phyloP scores from a whole-genome alignment of 1,140 invertebrate species.

The Calephelis virginiensis region DNA sequence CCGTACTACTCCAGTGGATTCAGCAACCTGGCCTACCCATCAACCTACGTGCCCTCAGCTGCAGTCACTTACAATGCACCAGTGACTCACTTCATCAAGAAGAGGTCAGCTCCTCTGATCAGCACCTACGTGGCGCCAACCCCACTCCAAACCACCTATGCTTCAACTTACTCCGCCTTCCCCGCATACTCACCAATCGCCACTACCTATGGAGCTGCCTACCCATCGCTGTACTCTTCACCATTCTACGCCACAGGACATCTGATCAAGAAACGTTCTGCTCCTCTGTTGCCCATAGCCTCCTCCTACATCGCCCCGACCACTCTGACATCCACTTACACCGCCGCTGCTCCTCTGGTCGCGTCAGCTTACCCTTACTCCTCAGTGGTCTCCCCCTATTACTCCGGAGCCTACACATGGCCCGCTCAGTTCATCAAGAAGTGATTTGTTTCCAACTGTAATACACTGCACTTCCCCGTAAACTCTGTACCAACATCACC shows the following conservation, averaged over 20 bases:
- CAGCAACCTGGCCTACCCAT: slow-evolving; percentile 14
- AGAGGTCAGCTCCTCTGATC: slow-evolving; percentile 40
- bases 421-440: slow-evolving; percentile 54
- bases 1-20: slow-evolving; percentile 12
- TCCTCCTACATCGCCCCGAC: not conserved
- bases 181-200: slow-evolving; percentile 38
- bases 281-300: too few relatives aligned
- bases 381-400: slow-evolving; percentile 25
- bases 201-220: slow-evolving; percentile 3
- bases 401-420: slow-evolving; percentile 27
- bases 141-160: slow-evolving; percentile 23
- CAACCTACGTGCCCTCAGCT: slow-evolving; percentile 30
- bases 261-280: slow-evolving; percentile 37
- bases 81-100: slow-evolving; percentile 55
- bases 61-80: slow-evolving; percentile 36
- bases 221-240: slow-evolving; percentile 27
- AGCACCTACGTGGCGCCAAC: slow-evolving; percentile 37
- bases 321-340: slow-evolving; percentile 14
- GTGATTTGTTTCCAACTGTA: slow-evolving; percentile 35
- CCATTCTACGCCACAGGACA: slow-evolving; percentile 28
- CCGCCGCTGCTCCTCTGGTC: slow-evolving; percentile 32
- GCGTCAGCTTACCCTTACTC: slow-evolving; percentile 23
- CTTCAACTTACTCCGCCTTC: slow-evolving; percentile 31
- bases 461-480: not conserved
- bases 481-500: not conserved